A percentile compares a stretch with the other conserved stretches of the same genome.
phyloP scores from a whole-genome alignment of 2,888 invertebrate genomes.

The Plagiodera versicolora region DNA sequence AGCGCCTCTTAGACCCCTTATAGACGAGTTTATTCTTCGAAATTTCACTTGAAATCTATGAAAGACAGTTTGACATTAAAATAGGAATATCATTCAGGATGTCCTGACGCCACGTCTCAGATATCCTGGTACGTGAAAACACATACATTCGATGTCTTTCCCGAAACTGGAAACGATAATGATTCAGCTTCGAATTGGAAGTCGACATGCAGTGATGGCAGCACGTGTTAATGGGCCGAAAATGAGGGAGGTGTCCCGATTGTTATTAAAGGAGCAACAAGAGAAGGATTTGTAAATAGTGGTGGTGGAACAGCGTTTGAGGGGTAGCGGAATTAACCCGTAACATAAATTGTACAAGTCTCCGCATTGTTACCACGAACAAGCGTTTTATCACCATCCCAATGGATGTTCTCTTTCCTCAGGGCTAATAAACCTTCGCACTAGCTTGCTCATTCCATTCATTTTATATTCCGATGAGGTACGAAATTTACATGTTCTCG shows the following conservation, averaged over 20 bases:
- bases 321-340: constrained; percentile 43
- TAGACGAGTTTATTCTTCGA: too few species aligned
- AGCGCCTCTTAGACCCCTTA: too few species aligned
- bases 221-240: constrained; percentile 14
- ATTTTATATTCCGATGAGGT: constrained; percentile 54
- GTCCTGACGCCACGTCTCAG: too few species aligned
- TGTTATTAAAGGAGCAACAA: constrained; percentile 20
- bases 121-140: too few species aligned
- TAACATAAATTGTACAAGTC: constrained; percentile 52
- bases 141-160: too few species aligned
- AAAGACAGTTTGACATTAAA: too few species aligned
- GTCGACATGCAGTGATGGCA: neutral
- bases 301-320: constrained; percentile 30
- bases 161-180: neutral
- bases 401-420: constrained; percentile 41
- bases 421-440: constrained; percentile 54
- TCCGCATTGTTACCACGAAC: constrained; percentile 54
- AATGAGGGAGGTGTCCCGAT: constrained; percentile 22
- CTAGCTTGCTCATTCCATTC: constrained; percentile 54
- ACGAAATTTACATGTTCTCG: constrained; percentile 56
- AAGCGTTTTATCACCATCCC: constrained; percentile 54
- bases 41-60: too few species aligned
- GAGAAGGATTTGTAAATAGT: constrained; percentile 24
- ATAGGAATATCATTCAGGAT: too few species aligned
- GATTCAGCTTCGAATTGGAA: neutral